Evolutionary conservation across 2,888 invertebrate genomes (phyloP).

Genomic region (Drosophila glabriapex): DNA sequence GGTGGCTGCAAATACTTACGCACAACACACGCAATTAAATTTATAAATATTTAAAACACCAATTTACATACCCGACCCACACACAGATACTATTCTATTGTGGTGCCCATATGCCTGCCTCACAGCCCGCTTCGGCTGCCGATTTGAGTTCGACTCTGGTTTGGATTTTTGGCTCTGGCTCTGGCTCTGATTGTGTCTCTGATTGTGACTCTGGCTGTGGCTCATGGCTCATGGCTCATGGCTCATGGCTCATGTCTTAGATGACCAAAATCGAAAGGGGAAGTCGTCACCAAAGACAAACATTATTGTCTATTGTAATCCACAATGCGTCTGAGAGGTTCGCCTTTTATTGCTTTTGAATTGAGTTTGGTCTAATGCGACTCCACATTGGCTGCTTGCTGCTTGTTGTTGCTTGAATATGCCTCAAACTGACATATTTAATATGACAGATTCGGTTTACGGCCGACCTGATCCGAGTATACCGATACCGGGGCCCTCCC

Average conservation of each 20-base stretch:
- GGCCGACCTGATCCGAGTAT: conserved; percentile 1
- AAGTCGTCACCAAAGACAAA: conserved; percentile 55
- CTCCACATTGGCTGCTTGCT: conserved; percentile 3
- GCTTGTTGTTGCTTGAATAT: conserved; percentile 27
- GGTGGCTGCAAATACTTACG: conserved; percentile 67
- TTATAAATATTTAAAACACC: conserved; percentile 75
- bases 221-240: conserved; percentile 11
- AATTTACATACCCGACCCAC: conserved; percentile 67
- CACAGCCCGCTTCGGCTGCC: conserved; percentile 27
- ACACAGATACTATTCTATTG: conserved; percentile 36
- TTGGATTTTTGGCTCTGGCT: neutral
- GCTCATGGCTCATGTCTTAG: conserved; percentile 39
- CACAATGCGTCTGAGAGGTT: conserved; percentile 63
- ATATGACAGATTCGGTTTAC: conserved; percentile 57
- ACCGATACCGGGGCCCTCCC: neutral
- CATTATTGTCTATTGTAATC: conserved; percentile 56
- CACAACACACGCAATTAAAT: conserved; percentile 75
- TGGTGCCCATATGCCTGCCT: conserved; percentile 17
- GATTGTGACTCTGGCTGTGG: neutral
- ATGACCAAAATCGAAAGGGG: conserved; percentile 73
- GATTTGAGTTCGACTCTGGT: conserved; percentile 13
- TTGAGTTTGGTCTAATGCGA: conserved; percentile 64
- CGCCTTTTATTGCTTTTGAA: conserved; percentile 66
- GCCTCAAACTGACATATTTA: conserved; percentile 47
- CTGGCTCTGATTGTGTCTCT: conserved; percentile 5